Percentiles rank a stretch among this genome's conserved stretches.
Conservation (phyloP, 2,113 vertebrate genomes). For the Crotophaga sulcirostris region DNA sequence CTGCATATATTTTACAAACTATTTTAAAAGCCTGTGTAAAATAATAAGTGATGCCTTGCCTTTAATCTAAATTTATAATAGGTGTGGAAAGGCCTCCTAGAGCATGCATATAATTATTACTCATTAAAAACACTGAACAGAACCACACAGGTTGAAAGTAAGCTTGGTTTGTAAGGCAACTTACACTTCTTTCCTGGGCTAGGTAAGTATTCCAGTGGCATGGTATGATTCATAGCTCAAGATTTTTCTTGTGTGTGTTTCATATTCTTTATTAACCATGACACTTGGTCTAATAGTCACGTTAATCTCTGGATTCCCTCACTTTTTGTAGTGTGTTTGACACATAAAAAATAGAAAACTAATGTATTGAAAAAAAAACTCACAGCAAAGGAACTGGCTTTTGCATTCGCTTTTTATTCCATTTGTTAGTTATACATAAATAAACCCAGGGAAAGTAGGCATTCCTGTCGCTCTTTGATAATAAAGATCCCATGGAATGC, state of each 20-base stretch:
- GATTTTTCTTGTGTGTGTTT: background rate
- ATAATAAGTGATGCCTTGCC: background rate
- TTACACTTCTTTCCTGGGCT: background rate
- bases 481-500: background rate
- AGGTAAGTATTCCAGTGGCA: background rate
- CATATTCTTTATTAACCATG: background rate
- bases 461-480: background rate
- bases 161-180: background rate
- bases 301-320: background rate
- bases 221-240: background rate
- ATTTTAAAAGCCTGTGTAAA: constrained; percentile 21
- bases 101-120: background rate
- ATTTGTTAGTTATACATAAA: background rate
- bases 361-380: background rate
- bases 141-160: background rate
- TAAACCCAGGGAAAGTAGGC: background rate
- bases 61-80: constrained; percentile 32
- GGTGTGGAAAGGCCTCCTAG: constrained; percentile 5
- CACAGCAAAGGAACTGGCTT: background rate
- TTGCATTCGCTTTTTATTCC: background rate
- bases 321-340: background rate
- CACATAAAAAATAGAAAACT: background rate
- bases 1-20: constrained; percentile 35
- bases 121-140: background rate
- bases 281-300: background rate